A percentile compares a stretch with the other conserved stretches of the same genome.
These are phyloP conservation scores for Silurus aristotelis DNA, from an alignment of 2,797 vertebrate species.

Conservation along the genomic window DNA sequence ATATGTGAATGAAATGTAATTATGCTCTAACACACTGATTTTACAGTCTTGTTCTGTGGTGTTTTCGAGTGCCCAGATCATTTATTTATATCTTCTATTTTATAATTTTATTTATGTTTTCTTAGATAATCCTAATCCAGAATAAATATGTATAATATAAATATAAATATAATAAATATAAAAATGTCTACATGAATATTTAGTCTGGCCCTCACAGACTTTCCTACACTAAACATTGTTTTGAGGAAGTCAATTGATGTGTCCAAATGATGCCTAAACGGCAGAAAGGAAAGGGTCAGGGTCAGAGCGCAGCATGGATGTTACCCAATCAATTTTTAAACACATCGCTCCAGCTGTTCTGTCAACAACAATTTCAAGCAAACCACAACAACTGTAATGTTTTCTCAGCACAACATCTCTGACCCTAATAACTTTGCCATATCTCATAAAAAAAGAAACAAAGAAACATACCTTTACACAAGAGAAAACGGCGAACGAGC, in stretches of 20 bases:
- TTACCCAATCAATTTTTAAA: constrained; percentile 86
- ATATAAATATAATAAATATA: not conserved
- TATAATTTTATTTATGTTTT: too few relatives aligned
- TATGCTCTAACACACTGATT: too few relatives aligned
- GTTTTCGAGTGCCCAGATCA: not conserved
- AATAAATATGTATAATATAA: not conserved
- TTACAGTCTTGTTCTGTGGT: not conserved
- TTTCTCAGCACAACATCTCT: constrained; percentile 48
- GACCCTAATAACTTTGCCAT: constrained; percentile 34
- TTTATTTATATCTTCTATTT: not conserved
- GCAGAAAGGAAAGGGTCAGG: constrained; percentile 72
- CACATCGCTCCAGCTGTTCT: constrained; percentile 72
- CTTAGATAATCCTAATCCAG: too few relatives aligned
- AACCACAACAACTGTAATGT: constrained; percentile 77
- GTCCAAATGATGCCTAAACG: constrained; percentile 74
- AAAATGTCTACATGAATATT: too few relatives aligned
- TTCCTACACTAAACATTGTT: constrained; percentile 15
- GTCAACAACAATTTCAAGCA: constrained; percentile 76
- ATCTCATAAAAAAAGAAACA: not conserved
- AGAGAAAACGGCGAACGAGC: not conserved
- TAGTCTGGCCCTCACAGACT: not conserved
- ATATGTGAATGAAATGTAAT: not conserved
- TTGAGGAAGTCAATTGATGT: constrained; percentile 3
- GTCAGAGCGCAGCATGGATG: constrained; percentile 72
- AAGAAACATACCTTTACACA: not conserved